Base-by-base conservation (phyloP, 2,888 invertebrate species). In the Stegana nigrithorax region DNA sequence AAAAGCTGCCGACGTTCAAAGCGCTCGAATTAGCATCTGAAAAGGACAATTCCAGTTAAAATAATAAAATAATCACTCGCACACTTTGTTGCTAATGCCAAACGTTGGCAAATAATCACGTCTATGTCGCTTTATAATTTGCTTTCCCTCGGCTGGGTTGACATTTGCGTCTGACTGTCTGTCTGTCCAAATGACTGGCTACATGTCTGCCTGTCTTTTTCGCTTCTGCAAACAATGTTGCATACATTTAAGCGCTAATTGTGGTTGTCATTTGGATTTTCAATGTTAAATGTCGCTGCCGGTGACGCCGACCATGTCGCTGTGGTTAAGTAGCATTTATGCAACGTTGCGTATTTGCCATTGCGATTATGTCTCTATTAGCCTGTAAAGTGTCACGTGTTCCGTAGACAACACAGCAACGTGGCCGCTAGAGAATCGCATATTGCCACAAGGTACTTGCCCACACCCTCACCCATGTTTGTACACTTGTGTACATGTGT, bases 321-420 rank as follows among this genome's bases (percentile, higher is more conserved):
- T 53, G 21, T 55, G 55, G 62, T 44, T 62, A 66, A 70, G 57
- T 67, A 32, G 50, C 64, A 67, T 66, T 69, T 68, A 79, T 70
- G 69, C 72, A 73, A 69, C 66, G 64, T 64, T 64, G 67, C 64
- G 57, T 67, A 68, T 80, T 79, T 70, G 66, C 60, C 59, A 66
- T 65, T 65, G 63, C 44, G 73, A 72, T 75, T 79, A 70, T 67
- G 73, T 53, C 66, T 73, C 57, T 66, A 73, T 68, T 70, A 45
- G 39, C 27, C 42, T 51, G 42, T 29, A 65, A 62, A 65, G 68
- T 66, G 73, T 71, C 72, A 70, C 71, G 71, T 74, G 75, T 60
- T 50, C 14, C 14, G 2, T 26, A 50, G 27, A 50, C 27, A 26
- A 47, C 17, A 12, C 26, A 23, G 14, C 6, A 19, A 21, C 12